These are phyloP conservation scores for Ictalurus furcatus DNA, from an alignment of 2,113 vertebrate genomes.

Conservation along the genomic window DNA sequence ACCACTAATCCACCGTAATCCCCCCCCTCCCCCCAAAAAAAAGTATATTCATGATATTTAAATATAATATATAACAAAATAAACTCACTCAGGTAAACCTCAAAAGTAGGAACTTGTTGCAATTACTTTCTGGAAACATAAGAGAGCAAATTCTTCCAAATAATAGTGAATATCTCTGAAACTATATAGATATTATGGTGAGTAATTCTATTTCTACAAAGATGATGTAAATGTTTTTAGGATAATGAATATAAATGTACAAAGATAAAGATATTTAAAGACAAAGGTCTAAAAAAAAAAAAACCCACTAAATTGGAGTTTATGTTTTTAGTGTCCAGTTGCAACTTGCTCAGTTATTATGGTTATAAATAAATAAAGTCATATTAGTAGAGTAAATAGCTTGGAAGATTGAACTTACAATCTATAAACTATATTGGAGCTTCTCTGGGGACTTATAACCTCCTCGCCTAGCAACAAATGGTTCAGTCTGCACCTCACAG, in stretches of 20 bases:
- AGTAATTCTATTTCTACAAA: background rate
- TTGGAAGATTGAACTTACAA: background rate
- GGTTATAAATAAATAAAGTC: background rate
- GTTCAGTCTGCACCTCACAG: background rate
- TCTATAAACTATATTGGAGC: background rate
- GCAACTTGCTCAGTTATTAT: background rate
- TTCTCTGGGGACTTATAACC: background rate
- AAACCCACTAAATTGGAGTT: background rate
- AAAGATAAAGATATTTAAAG: background rate
- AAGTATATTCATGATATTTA: background rate
- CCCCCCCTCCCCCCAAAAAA: background rate
- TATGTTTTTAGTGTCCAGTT: background rate
- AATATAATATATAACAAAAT: background rate
- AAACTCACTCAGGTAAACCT: background rate
- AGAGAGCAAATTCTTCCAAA: background rate
- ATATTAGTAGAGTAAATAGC: background rate
- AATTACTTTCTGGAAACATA: no score
- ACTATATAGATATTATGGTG: background rate
- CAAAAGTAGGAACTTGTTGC: background rate
- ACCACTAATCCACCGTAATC: no score
- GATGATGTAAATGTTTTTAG: background rate
- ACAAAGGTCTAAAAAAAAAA: background rate
- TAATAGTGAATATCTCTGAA: background rate
- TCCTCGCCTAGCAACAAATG: background rate
- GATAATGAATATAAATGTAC: background rate